Evolutionary conservation across 2,113 vertebrate genomes (phyloP).

Genomic region (Tragulus kanchil): DNA sequence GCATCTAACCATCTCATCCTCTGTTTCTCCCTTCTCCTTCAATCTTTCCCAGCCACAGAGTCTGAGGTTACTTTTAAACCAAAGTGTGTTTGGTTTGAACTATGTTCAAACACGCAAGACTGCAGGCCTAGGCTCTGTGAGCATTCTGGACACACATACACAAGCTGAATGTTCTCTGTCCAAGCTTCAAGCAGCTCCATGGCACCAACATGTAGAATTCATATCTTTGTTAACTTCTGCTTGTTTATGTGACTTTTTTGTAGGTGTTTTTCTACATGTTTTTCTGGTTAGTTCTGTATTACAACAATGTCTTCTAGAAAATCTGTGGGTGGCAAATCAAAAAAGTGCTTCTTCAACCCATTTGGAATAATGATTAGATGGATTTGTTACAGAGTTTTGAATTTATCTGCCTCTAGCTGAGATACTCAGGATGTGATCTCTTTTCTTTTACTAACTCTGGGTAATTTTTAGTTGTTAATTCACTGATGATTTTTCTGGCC

Average conservation of each 20-base stretch:
- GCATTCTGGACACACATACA: not conserved
- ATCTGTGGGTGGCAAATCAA: not conserved
- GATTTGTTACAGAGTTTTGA: not conserved
- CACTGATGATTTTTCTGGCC: not conserved
- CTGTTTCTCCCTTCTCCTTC: not conserved
- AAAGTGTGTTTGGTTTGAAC: constrained; percentile 80
- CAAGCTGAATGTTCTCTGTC: constrained; percentile 20
- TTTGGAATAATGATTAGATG: not conserved
- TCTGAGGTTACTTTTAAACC: constrained; percentile 83
- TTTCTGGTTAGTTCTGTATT: not conserved
- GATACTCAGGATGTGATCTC: not conserved
- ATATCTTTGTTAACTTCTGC: not conserved
- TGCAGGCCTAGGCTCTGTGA: constrained; percentile 67
- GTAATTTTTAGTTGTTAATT: not conserved
- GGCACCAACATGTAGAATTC: not conserved
- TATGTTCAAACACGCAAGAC: constrained; percentile 70
- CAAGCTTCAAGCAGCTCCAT: not conserved
- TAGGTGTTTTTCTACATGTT: not conserved
- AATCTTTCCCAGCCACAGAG: not conserved
- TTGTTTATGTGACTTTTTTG: not conserved
- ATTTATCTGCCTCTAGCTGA: not conserved
- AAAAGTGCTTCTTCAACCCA: not conserved
- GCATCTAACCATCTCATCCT: not conserved
- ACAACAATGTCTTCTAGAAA: not conserved
- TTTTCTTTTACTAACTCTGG: not conserved